Conservation (phyloP, 2,113 vertebrate genomes). For the Cryptoleucopteryx plumbea region DNA sequence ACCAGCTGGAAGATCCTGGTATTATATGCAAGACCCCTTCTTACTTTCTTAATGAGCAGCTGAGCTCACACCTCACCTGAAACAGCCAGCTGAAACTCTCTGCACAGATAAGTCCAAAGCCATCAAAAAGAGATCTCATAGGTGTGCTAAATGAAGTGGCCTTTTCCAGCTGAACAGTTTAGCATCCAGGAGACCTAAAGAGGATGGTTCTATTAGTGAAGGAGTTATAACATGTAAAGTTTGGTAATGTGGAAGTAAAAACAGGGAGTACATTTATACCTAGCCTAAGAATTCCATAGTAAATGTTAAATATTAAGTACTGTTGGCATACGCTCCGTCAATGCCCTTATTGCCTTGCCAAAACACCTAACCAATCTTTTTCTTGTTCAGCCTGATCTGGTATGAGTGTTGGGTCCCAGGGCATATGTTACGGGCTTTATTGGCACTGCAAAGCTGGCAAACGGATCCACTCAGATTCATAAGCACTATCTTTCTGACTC, state of each 20-base stretch:
- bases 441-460: conserved; percentile 15
- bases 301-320: not conserved
- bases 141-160: not conserved
- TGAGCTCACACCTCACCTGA: not conserved
- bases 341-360: not conserved
- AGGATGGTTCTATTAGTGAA: conserved; percentile 5
- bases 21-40: not conserved
- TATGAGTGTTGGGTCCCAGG: not conserved
- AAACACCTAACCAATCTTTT: not conserved
- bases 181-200: not conserved
- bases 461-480: not conserved
- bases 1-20: not conserved
- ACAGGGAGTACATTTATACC: not conserved
- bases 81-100: not conserved
- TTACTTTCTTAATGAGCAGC: not conserved
- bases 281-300: not conserved
- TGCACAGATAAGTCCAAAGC: not conserved
- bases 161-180: conserved; percentile 17
- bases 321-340: not conserved
- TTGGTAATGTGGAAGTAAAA: conserved; percentile 26
- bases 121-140: not conserved
- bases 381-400: not conserved
- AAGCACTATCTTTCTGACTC: conserved; percentile 24
- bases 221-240: not conserved
- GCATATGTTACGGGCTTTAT: not conserved